Evolutionary conservation across 2,888 invertebrate genomes (phyloP).

Genomic region (Epistrophe eligans): DNA sequence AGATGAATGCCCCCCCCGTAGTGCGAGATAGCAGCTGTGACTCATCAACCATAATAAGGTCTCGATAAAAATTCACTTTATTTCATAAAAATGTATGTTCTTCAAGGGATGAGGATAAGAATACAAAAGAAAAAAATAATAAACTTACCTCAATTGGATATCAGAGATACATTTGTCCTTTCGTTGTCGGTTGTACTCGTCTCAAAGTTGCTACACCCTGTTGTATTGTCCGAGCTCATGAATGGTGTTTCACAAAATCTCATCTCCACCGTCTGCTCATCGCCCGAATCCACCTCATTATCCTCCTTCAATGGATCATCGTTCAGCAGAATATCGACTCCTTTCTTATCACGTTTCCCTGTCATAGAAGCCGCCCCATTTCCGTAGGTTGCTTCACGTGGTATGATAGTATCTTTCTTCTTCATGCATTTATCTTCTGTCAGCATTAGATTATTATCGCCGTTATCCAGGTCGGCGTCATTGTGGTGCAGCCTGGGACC

Average conservation of each 20-base stretch:
- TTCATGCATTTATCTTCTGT: conserved; percentile 81
- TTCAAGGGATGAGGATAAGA: not conserved
- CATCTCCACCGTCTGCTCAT: conserved; percentile 82
- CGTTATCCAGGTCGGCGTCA: conserved; percentile 79
- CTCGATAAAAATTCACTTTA: not conserved
- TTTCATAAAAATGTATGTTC: not conserved
- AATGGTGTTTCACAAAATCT: conserved; percentile 82
- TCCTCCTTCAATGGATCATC: conserved; percentile 79
- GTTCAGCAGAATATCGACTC: conserved; percentile 80
- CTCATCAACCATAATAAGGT: not conserved
- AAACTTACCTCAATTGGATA: conserved; percentile 79
- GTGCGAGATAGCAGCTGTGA: not conserved
- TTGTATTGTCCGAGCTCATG: conserved; percentile 82
- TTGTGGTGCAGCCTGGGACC: conserved; percentile 81
- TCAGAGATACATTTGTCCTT: conserved; percentile 59
- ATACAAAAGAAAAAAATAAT: not conserved
- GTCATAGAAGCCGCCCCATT: conserved; percentile 78
- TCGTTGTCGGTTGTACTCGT: conserved; percentile 77
- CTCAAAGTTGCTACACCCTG: conserved; percentile 81
- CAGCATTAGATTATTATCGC: conserved; percentile 80
- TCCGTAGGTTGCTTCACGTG: conserved; percentile 82
- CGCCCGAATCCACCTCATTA: conserved; percentile 80
- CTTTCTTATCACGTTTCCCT: conserved; percentile 79
- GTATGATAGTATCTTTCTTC: conserved; percentile 81
- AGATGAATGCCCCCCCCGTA: not conserved